Conservation (phyloP, 2,113 vertebrate species). For the Ancistrus triradiatus region DNA sequence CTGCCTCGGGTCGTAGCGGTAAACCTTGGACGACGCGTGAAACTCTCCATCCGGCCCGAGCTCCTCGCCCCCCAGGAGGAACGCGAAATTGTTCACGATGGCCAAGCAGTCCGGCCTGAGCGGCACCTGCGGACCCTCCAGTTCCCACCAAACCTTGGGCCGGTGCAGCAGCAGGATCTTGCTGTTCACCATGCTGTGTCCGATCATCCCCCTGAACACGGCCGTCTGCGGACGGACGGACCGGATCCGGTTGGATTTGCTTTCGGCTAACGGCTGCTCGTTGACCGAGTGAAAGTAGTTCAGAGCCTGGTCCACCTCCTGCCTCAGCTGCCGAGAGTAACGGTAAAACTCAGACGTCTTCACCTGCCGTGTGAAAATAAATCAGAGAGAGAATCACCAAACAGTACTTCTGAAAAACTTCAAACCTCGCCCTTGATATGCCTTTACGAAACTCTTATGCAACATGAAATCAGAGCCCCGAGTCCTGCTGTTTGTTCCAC, state of each 20-base stretch:
- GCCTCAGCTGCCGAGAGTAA: constrained; percentile 90
- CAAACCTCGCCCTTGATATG: no score
- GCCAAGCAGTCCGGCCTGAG: constrained; percentile 93
- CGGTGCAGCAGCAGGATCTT: constrained; percentile 97
- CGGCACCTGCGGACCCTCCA: constrained; percentile 96
- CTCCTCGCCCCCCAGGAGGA: constrained; percentile 94
- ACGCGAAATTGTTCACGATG: constrained; percentile 96
- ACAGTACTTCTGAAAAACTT: no score
- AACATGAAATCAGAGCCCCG: no score
- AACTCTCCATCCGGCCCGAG: constrained; percentile 95
- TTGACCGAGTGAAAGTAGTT: constrained; percentile 95
- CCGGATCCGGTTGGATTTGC: constrained; percentile 90
- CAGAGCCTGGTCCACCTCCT: constrained; percentile 92
- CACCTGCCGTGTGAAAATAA: constrained; percentile 70
- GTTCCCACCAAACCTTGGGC: constrained; percentile 97
- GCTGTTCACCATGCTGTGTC: constrained; percentile 99
- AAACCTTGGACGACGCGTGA: constrained; percentile 97
- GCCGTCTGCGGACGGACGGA: constrained; percentile 94
- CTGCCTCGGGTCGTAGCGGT: constrained; percentile 94
- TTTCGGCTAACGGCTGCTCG: constrained; percentile 91
- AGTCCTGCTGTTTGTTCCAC: no score
- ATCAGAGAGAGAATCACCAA: neutral
- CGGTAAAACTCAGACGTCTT: constrained; percentile 99
- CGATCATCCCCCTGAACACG: constrained; percentile 98
- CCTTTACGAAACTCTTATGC: no score